These are phyloP conservation scores for Sphenopsis melanotis DNA, from an alignment of 2,797 vertebrate species.

Conservation along the genomic window DNA sequence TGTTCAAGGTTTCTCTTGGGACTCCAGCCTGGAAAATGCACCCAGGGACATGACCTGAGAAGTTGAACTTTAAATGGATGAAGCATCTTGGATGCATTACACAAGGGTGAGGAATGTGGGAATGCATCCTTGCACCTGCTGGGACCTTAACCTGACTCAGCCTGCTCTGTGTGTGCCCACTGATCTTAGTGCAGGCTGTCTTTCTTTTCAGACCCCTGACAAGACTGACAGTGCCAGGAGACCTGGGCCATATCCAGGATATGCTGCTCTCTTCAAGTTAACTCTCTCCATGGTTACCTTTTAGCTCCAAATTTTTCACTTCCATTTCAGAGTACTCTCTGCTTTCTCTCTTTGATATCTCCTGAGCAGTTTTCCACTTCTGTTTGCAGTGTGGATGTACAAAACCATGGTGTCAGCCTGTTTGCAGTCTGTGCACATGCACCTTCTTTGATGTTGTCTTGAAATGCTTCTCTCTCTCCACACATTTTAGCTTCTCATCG, in stretches of 20 bases:
- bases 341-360: neutral
- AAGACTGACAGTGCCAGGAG: neutral
- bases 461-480: neutral
- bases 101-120: neutral
- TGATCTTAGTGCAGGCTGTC: neutral
- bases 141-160: neutral
- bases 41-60: neutral
- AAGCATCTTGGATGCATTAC: neutral
- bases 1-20: neutral
- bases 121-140: neutral
- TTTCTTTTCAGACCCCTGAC: neutral
- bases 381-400: neutral
- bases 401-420: neutral
- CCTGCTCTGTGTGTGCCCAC: neutral
- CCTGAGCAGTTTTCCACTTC: neutral
- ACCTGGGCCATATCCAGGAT: neutral
- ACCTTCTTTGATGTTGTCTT: slow-evolving; percentile 8
- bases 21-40: neutral
- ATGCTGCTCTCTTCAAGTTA: neutral
- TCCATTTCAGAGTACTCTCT: neutral
- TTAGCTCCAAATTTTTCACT: neutral
- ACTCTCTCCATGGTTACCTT: neutral
- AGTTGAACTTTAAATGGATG: neutral
- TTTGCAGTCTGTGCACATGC: neutral
- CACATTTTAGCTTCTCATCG: neutral